These are phyloP conservation scores for Byasa hedistus DNA, from an alignment of 2,888 invertebrate genomes.

Conservation along the genomic window DNA sequence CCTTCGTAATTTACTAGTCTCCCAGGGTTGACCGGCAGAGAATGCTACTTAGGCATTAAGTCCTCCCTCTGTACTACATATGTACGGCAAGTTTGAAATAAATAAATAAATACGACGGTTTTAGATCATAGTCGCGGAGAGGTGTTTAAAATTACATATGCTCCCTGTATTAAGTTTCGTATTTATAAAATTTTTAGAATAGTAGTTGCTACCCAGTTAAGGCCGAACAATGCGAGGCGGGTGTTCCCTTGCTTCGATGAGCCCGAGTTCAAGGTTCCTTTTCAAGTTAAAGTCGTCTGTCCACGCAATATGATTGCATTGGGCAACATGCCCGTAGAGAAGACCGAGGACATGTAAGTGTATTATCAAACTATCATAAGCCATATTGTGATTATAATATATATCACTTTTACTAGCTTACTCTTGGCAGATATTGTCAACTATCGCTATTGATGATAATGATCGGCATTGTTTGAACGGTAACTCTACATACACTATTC, in stretches of 20 bases:
- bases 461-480: too few species aligned
- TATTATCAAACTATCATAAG: neutral
- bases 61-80: too few species aligned
- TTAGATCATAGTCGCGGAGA: neutral
- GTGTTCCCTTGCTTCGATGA: constrained; percentile 92
- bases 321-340: constrained; percentile 82
- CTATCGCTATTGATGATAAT: neutral
- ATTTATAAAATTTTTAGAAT: constrained; percentile 51
- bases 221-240: constrained; percentile 86
- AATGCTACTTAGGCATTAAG: too few species aligned
- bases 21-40: too few species aligned
- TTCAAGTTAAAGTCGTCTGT: constrained; percentile 82
- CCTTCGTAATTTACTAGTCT: too few species aligned
- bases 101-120: too few species aligned
- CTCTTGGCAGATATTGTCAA: neutral
- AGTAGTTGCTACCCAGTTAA: constrained; percentile 84
- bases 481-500: too few species aligned
- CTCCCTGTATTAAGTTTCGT: too few species aligned
- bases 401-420: too few species aligned
- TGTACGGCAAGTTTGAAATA: too few species aligned
- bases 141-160: neutral
- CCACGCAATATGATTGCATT: constrained; percentile 79
- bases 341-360: constrained; percentile 81
- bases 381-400: too few species aligned
- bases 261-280: constrained; percentile 86